Percentiles rank a stretch among this genome's conserved stretches.
Conservation (phyloP, 1,140 invertebrate genomes). For the Diuraphis noxia region DNA sequence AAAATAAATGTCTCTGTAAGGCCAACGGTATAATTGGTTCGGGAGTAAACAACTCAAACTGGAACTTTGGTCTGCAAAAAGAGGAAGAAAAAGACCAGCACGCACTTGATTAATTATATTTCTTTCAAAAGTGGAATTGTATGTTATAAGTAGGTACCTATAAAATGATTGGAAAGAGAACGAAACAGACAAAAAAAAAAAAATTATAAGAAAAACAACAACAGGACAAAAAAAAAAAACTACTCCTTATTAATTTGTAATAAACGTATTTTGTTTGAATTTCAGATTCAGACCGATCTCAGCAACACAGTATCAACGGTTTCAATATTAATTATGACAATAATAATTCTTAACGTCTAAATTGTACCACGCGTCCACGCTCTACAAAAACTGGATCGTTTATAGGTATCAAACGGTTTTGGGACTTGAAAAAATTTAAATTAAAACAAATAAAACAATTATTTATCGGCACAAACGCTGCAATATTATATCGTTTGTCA, state of each 20-base stretch:
- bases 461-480: no score
- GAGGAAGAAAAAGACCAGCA: background rate
- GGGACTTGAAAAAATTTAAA: background rate
- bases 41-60: background rate
- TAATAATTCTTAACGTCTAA: background rate
- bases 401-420: background rate
- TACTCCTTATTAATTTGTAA: background rate
- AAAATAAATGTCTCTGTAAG: background rate
- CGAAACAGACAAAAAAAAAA: background rate
- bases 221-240: background rate
- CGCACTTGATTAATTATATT: background rate
- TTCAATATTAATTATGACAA: no score
- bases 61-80: background rate
- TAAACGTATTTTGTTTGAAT: background rate
- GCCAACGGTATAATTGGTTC: background rate
- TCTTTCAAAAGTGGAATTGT: background rate
- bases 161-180: background rate
- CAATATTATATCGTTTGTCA: background rate
- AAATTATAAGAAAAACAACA: background rate
- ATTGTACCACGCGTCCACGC: background rate
- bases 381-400: background rate
- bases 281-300: no score
- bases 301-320: background rate
- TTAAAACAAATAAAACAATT: no score
- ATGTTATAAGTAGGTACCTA: no score